These are phyloP conservation scores for Pheosia gnoma DNA, from an alignment of 2,888 invertebrate genomes.

Conservation along the genomic window DNA sequence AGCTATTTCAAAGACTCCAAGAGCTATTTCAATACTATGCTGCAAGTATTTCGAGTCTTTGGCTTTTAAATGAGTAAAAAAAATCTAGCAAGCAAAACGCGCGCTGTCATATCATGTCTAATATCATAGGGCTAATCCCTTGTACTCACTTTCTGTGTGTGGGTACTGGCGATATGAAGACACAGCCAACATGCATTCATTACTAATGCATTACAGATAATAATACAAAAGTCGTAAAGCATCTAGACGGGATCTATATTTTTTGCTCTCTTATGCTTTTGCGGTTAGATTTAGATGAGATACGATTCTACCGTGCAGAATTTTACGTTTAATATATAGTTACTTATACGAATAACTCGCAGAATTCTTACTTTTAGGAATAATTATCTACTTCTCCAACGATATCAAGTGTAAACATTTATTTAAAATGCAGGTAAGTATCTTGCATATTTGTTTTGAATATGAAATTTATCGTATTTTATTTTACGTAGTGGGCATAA, in stretches of 20 bases:
- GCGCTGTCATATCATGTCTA: too few relatives aligned
- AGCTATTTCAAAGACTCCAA: too few relatives aligned
- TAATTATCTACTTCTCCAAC: too few relatives aligned
- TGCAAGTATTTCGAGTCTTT: too few relatives aligned
- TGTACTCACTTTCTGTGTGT: too few relatives aligned
- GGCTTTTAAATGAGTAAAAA: too few relatives aligned
- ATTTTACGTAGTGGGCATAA: too few relatives aligned
- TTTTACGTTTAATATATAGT: constrained; percentile 11
- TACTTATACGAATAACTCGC: neutral
- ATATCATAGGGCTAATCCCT: too few relatives aligned
- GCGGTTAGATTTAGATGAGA: constrained; percentile 33
- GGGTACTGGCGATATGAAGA: too few relatives aligned
- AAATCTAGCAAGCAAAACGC: too few relatives aligned
- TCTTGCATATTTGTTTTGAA: neutral
- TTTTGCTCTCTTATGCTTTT: constrained; percentile 23
- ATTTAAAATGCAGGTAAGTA: neutral
- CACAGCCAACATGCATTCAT: too few relatives aligned
- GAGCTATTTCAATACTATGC: too few relatives aligned
- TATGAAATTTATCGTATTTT: neutral
- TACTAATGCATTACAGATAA: constrained; percentile 22
- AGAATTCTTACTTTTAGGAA: neutral
- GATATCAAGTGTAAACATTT: neutral
- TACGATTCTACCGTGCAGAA: constrained; percentile 15
- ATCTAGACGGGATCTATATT: constrained; percentile 30
- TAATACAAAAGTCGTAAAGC: constrained; percentile 31